Base-by-base conservation (phyloP, 2,113 vertebrate genomes). In the Takifugu flavidus region DNA sequence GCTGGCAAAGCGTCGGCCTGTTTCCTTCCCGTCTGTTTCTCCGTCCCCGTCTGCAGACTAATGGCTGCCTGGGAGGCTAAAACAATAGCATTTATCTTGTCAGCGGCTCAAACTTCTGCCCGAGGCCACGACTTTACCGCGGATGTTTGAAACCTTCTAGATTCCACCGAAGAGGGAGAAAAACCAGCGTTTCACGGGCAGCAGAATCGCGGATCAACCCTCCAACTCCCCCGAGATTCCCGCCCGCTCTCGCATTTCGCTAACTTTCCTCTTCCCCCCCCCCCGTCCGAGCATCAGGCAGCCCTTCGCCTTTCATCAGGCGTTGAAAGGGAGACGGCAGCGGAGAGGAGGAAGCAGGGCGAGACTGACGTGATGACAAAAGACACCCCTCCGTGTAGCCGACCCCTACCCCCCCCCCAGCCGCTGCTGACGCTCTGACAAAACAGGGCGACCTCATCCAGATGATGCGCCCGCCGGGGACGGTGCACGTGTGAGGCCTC, bases 81-180 rank as follows among this genome's bases (percentile, higher is more conserved):
- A 84, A 80, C 82, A 82, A 79, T 75, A 74, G 75, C 78, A 75
- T 84, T 83, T 69, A 76, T 87, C 82, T 84, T 76, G 78, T 79
- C 74, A 65, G 64, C 6, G 8, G 74, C 47, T 67, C 67, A 60
- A 74, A 62, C 66, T 39, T n/a, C 14, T 28, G 62, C 54, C 82
- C 77, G 42, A 14, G 78, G 83, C 79, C 56, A 51, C 60, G 66
- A 67, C 77, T 79, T 85, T 59, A 13, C 34, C 34, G 34, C 7
- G 7, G 7, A 11, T 10, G 20, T 20, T 20, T 20, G 20, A 20
- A 20, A 20, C 20, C 34, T 39, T 39, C 7, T 39, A 39, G 34
- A 3, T 39, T 11, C 7, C 34, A 39, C 0, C 7, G 7, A 39
- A 39, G 34, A 39, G 34, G 34, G 11, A 11, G 2, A 31, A 39